Evolutionary conservation across 2,113 vertebrate genomes (phyloP), one percentile per base, ranked within the genome.

Genomic region (Ictidomys tridecemlineatus): DNA sequence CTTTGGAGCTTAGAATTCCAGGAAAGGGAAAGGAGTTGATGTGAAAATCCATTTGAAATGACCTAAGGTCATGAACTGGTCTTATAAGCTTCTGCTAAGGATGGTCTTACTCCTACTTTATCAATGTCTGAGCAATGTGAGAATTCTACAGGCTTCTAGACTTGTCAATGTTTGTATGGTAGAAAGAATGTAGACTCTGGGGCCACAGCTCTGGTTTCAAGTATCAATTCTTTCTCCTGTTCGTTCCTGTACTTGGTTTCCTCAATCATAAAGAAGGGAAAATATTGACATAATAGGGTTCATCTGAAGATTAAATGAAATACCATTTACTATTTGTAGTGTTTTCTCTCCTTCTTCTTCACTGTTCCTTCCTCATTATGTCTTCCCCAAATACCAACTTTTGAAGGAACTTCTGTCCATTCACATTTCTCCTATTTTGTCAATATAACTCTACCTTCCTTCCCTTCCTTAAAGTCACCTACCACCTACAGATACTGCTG

Each of bases 371-470:
- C 3, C 45, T 20, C 32, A 22, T 37, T 14, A 45, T 24, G 4
- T 34, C 51, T 90, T 93, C 67, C 10, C 24, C 74, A 86, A 90
- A 82, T 26, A 45, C 30, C 53, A 86, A 77, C 53, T 79, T 94
- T 73, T 37, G 6, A n/a, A 70, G 86, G 48, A 95, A 78, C 16
- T 87, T 56, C 48, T 70, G 48, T 70, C 48, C 63, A 78, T 70
- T 83, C 28, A 16, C 14, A 28, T 67, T 39, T 84, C 34, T 67
- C 6, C 53, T 56, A 24, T 28, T 76, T 58, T 86, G 32, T 91
- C 9, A 30, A 26, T 37, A 11, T 69, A 42, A 56, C 24, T 69
- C 7, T 77, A 34, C 12, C n/a, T 42, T 83, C 37, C 42, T 91
- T 88, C 24, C 3, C 3, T 86, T 90, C 39, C 87, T 94, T 86